phyloP scores from a whole-genome alignment of 2,113 vertebrate species.

The Periophthalmodon schlosseri region DNA sequence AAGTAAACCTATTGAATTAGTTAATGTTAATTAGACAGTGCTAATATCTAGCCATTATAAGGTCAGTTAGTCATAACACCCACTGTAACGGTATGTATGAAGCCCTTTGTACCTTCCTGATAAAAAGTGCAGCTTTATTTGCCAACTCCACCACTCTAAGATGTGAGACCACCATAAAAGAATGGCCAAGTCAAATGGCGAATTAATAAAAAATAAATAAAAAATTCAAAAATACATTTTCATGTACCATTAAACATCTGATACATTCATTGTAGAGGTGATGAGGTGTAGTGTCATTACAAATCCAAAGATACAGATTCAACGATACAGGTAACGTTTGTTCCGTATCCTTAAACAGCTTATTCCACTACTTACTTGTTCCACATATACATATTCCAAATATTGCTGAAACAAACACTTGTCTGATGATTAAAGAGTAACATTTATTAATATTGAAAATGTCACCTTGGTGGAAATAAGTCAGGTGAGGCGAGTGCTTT shows the following conservation, averaged over 20 bases:
- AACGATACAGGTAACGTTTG: not conserved
- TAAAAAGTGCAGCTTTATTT: conserved; percentile 22
- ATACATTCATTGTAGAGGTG: not conserved
- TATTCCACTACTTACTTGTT: not conserved
- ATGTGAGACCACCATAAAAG: conserved; percentile 41
- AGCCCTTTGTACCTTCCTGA: conserved; percentile 62
- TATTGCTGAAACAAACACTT: conserved; percentile 34
- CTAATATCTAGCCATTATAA: conserved; percentile 58
- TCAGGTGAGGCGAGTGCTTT: conserved; percentile 18
- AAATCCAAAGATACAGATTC: not conserved
- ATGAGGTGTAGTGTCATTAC: not conserved
- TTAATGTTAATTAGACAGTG: not conserved
- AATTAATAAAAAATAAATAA: not conserved
- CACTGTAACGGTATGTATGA: conserved; percentile 30
- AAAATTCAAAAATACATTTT: not conserved
- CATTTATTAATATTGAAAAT: conserved; percentile 11
- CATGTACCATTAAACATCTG: not conserved
- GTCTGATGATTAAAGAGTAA: conserved; percentile 17
- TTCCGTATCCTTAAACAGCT: not conserved
- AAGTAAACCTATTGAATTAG: not conserved
- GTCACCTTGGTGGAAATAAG: conserved; percentile 18
- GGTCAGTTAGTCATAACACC: conserved; percentile 46
- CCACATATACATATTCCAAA: not conserved
- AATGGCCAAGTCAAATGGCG: not conserved
- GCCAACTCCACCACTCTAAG: conserved; percentile 22